These are phyloP conservation scores for Recurvirostra avosetta DNA, from an alignment of 2,113 vertebrate genomes.

Conservation along the genomic window DNA sequence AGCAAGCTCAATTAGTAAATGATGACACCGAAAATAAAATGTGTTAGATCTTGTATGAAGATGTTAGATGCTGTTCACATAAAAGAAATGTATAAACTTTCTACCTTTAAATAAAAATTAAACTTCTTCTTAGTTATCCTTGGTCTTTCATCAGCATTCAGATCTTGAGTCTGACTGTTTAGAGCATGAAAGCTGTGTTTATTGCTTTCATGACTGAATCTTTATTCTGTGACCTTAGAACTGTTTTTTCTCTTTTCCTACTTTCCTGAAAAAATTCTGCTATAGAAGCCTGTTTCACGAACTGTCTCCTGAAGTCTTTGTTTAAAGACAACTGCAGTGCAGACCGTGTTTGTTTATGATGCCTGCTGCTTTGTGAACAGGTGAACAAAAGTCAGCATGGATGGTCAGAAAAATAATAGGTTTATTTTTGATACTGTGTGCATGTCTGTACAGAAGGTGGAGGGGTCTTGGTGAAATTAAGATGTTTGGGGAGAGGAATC, in stretches of 20 bases:
- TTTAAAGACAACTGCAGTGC: not conserved
- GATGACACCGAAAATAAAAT: not conserved
- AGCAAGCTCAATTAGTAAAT: not conserved
- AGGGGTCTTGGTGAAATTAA: not conserved
- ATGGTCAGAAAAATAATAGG: not conserved
- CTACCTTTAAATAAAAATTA: not conserved
- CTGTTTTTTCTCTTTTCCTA: not conserved
- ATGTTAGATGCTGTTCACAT: not conserved
- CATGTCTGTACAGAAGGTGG: not conserved
- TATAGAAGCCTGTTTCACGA: not conserved
- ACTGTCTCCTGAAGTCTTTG: not conserved
- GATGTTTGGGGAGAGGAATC: not conserved
- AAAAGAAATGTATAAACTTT: not conserved
- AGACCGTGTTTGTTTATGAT: not conserved
- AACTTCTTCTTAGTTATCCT: not conserved
- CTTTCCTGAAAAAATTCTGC: not conserved
- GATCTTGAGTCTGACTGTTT: not conserved
- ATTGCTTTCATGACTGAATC: not conserved
- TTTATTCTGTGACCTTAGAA: not conserved
- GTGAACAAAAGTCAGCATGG: not conserved
- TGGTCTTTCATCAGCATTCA: not conserved
- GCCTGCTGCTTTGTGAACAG: not conserved
- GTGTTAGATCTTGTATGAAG: not conserved
- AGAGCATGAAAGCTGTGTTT: not conserved
- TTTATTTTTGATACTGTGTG: not conserved